These are phyloP conservation scores for Zelleria hepariella DNA, from an alignment of 2,888 invertebrate species.

Conservation along the genomic window DNA sequence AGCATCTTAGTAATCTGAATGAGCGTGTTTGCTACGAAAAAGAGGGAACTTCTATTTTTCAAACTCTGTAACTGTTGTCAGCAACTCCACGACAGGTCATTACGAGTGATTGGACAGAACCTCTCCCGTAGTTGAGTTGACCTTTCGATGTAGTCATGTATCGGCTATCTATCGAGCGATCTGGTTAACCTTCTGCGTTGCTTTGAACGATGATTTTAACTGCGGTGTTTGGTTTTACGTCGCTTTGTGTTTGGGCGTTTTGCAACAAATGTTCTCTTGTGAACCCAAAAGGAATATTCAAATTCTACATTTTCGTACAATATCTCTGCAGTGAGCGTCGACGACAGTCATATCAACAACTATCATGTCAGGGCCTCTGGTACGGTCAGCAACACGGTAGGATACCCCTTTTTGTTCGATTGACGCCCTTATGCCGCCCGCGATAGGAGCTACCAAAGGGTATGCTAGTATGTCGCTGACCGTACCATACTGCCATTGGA, in stretches of 20 bases:
- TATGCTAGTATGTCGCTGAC: too few relatives aligned
- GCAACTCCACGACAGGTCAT: slow-evolving; percentile 20
- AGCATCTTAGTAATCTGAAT: too few relatives aligned
- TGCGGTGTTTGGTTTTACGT: background rate
- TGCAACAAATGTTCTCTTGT: background rate
- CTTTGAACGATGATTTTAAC: slow-evolving; percentile 3
- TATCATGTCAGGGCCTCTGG: too few relatives aligned
- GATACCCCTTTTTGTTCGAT: too few relatives aligned
- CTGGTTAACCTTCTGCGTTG: slow-evolving; percentile 15
- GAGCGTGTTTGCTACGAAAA: too few relatives aligned
- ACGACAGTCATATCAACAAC: too few relatives aligned
- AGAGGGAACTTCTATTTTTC: background rate
- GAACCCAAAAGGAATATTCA: background rate
- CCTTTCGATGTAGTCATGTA: slow-evolving; percentile 2
- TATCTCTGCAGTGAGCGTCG: too few relatives aligned
- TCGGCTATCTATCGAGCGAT: slow-evolving; percentile 7
- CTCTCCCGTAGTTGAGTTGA: slow-evolving; percentile 15
- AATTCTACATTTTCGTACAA: too few relatives aligned
- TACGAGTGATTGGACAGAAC: slow-evolving; percentile 31
- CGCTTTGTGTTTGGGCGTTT: background rate
- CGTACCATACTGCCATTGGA: too few relatives aligned
- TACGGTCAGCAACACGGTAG: too few relatives aligned
- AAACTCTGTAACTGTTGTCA: slow-evolving; percentile 4
- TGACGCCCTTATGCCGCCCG: too few relatives aligned
- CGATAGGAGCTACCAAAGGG: too few relatives aligned